phyloP scores from a whole-genome alignment of 2,797 vertebrate genomes.

The Mycteria americana region DNA sequence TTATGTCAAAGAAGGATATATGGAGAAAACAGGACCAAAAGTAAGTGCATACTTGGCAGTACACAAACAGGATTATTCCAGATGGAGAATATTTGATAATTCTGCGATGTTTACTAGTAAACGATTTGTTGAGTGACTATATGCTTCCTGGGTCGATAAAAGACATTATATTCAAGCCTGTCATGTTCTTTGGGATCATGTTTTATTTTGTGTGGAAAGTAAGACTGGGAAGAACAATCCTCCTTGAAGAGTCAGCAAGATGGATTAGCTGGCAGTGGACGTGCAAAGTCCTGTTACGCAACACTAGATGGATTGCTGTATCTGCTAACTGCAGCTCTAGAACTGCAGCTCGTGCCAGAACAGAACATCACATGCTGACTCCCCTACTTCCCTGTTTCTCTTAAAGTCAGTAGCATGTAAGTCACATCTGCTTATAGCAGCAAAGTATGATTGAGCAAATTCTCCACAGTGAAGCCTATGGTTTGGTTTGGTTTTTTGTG shows the following conservation, averaged over 20 bases:
- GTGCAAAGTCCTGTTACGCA: background rate
- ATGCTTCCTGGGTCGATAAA: background rate
- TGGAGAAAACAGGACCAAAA: slow-evolving; percentile 94
- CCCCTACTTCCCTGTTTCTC: slow-evolving; percentile 36
- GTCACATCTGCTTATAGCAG: background rate
- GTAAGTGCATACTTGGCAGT: slow-evolving; percentile 70
- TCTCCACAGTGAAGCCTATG: background rate
- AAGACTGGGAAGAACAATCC: background rate
- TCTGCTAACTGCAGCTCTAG: background rate
- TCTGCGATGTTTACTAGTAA: background rate
- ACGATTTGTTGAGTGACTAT: background rate
- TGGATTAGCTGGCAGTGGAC: background rate
- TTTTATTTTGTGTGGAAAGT: background rate
- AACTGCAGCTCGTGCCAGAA: background rate
- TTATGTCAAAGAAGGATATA: slow-evolving; percentile 91
- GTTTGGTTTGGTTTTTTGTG: background rate
- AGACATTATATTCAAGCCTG: background rate
- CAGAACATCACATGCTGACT: background rate
- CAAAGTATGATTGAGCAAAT: background rate
- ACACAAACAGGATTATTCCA: background rate
- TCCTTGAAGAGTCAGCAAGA: background rate
- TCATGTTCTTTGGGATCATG: background rate
- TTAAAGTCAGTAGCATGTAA: background rate
- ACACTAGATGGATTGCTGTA: background rate
- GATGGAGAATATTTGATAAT: background rate